Conservation (phyloP, 2,888 invertebrate genomes). For the Didymodactylos carnosus region DNA sequence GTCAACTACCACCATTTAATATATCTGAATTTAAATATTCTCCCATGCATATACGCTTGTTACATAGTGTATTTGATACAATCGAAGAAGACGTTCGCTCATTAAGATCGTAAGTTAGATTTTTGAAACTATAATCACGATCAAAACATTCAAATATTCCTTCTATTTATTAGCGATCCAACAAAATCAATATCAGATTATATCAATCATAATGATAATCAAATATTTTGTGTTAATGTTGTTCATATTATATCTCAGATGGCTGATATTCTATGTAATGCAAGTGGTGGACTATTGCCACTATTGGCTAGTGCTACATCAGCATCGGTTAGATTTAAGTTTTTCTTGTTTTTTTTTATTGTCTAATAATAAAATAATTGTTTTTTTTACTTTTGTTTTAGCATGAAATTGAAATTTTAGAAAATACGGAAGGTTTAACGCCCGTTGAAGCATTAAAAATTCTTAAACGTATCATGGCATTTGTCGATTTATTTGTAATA, state of each 20-base stretch:
- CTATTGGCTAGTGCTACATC: slow-evolving; percentile 91
- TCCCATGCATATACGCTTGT: slow-evolving; percentile 78
- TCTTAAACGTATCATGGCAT: slow-evolving; percentile 85
- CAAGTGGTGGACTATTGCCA: slow-evolving; percentile 85
- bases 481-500: slow-evolving; percentile 95
- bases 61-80: slow-evolving; percentile 85
- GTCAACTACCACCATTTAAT: slow-evolving; percentile 7
- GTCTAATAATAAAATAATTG: background rate
- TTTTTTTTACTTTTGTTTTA: slow-evolving; percentile 32
- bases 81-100: slow-evolving; percentile 69
- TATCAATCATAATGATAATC: slow-evolving; percentile 91
- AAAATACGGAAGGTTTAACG: slow-evolving; percentile 93
- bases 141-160: background rate
- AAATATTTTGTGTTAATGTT: slow-evolving; percentile 95
- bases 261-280: slow-evolving; percentile 93
- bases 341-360: background rate
- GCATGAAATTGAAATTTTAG: slow-evolving; percentile 93
- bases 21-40: slow-evolving; percentile 68
- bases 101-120: slow-evolving; percentile 1
- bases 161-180: slow-evolving; percentile 51
- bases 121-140: background rate
- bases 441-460: slow-evolving; percentile 96
- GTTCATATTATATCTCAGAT: slow-evolving; percentile 95
- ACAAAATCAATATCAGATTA: slow-evolving; percentile 90
- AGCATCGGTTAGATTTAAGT: slow-evolving; percentile 38